Conservation (phyloP, 2,797 vertebrate species). For the Acrocephalus scirpaceus region DNA sequence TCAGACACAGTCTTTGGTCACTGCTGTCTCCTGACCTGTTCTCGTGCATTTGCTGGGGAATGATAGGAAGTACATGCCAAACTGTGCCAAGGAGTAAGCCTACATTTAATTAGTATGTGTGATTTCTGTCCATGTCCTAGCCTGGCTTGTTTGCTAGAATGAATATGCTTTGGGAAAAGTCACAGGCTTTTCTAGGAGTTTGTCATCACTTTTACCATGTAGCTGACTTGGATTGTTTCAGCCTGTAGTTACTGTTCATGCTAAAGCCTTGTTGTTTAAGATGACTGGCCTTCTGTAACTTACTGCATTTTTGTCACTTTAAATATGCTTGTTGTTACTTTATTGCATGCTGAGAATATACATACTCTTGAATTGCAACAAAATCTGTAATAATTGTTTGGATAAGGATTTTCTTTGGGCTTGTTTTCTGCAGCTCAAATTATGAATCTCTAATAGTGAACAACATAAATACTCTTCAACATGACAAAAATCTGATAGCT, state of each 20-base stretch:
- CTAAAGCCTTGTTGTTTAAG: neutral
- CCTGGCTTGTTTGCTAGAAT: neutral
- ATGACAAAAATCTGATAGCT: neutral
- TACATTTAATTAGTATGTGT: neutral
- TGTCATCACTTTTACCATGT: neutral
- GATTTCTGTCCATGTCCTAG: neutral
- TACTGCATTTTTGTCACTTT: neutral
- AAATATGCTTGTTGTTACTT: neutral
- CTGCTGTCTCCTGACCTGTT: neutral
- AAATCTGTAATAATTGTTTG: neutral
- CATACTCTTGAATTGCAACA: neutral
- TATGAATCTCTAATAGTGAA: neutral
- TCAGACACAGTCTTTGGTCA: neutral
- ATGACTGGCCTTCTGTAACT: neutral
- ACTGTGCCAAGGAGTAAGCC: neutral
- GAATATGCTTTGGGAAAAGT: neutral
- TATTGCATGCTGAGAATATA: neutral
- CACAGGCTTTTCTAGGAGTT: neutral
- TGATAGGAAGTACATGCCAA: neutral
- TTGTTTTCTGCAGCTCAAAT: neutral
- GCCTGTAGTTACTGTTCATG: neutral
- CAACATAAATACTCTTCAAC: neutral
- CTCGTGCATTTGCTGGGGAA: neutral
- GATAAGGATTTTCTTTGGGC: neutral
- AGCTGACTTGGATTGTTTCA: rapidly evolving